A percentile compares a stretch with the other conserved stretches of the same genome.
Evolutionary conservation across 2,113 vertebrate species (phyloP).

Genomic region (Smithornis capensis): DNA sequence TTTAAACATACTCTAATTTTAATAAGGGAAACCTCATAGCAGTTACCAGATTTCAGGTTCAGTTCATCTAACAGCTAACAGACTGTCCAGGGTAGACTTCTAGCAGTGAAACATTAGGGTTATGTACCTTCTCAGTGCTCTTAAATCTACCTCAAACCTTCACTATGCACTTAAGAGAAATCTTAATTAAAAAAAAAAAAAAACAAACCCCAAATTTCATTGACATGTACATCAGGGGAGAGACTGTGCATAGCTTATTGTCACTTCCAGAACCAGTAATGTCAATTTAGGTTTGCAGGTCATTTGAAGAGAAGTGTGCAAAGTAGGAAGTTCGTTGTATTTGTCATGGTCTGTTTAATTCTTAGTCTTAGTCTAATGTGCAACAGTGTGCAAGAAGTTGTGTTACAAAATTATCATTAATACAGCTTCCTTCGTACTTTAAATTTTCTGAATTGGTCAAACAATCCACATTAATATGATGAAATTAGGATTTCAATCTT

Average conservation of each 20-base stretch:
- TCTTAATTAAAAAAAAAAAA: background rate
- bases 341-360: background rate
- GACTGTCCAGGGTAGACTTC: background rate
- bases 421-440: background rate
- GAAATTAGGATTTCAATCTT: background rate
- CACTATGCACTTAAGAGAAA: background rate
- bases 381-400: background rate
- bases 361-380: background rate
- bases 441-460: background rate
- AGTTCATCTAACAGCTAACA: background rate
- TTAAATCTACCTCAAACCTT: background rate
- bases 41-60: background rate
- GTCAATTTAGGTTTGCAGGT: background rate
- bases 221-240: background rate
- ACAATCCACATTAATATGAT: background rate
- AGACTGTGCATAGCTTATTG: background rate
- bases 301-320: background rate
- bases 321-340: background rate
- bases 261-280: background rate
- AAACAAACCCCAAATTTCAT: background rate
- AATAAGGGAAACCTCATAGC: background rate
- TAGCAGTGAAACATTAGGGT: background rate
- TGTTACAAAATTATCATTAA: background rate
- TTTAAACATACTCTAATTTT: background rate
- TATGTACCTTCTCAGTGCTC: background rate